A percentile compares a stretch with the other conserved stretches of the same genome.
Evolutionary conservation across 1,140 invertebrate species (phyloP).

Genomic region (Heliconius eleuchia): DNA sequence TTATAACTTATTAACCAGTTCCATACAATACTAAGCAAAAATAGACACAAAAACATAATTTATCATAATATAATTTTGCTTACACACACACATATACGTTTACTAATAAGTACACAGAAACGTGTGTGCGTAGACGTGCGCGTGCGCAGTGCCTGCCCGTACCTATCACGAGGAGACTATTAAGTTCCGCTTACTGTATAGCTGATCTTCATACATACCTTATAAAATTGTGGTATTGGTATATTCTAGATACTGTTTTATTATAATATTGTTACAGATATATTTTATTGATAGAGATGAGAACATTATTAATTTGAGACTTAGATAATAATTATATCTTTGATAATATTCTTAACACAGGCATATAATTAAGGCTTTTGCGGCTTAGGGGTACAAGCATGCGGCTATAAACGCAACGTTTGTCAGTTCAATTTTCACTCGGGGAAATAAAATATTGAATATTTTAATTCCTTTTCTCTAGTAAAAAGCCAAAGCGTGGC

Average conservation of each 20-base stretch:
- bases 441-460: too few relatives aligned
- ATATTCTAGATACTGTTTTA: neutral
- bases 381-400: too few relatives aligned
- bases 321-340: too few relatives aligned
- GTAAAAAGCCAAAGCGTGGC: too few relatives aligned
- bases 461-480: too few relatives aligned
- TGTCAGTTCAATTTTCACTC: too few relatives aligned
- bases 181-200: slow-evolving; percentile 24
- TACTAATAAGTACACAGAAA: neutral
- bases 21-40: neutral
- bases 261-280: neutral
- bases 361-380: too few relatives aligned
- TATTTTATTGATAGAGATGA: too few relatives aligned
- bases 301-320: too few relatives aligned
- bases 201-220: neutral
- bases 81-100: neutral
- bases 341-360: too few relatives aligned
- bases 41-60: neutral
- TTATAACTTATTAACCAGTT: neutral
- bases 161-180: slow-evolving; percentile 26
- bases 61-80: neutral
- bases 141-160: slow-evolving; percentile 28
- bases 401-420: too few relatives aligned
- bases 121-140: slow-evolving; percentile 16
- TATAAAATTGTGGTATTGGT: neutral